Evolutionary conservation across 2,113 vertebrate species (phyloP), one percentile per base, ranked within the genome.

Genomic region (Rhabdornis inornatus): DNA sequence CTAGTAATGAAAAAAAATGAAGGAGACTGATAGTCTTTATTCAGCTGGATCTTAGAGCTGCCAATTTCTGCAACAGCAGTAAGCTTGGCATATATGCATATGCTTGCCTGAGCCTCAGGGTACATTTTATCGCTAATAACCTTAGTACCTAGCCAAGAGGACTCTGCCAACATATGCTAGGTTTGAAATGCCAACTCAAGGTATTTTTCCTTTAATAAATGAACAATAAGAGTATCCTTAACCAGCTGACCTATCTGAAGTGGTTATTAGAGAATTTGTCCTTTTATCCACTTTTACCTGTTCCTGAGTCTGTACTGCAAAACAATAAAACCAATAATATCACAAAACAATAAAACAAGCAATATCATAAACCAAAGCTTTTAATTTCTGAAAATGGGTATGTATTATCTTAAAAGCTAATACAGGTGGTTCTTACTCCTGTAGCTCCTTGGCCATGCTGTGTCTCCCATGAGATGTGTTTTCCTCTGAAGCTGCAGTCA

Each of bases 81-180:
- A 74, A 86, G 35, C 56, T 92, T 88, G 79, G 94, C 79, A 66
- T 83, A 66, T 55, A 81, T 56, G 52, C 52, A 47, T n/a, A 70
- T 70, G 60, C 55, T 65, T 87, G 15, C 52, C 50, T 63, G 33
- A 71, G 47, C 56, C 60, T 92, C 56, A 52, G 83, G 68, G 25
- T 44, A 75, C 15, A 10, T 75, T 95, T 94, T 93, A 68, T 78
- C 63, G 66, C 68, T 95, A 93, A 92, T 66, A 82, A 92, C 28
- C 22, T 89, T 45, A 87, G 37, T 53, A 56, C 44, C 15, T 81
- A 31, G 60, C 63, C 82, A 93, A 80, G 57, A 76, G 25, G 69
- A 40, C 70, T 90, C 61, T 87, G 77, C 47, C 83, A 94, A 40
- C 8, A 13, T 74, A 87, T 82, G 27, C 69, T 90, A 23, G 16